phyloP scores from a whole-genome alignment of 1,140 invertebrate genomes.

The Micrasema longulum region DNA sequence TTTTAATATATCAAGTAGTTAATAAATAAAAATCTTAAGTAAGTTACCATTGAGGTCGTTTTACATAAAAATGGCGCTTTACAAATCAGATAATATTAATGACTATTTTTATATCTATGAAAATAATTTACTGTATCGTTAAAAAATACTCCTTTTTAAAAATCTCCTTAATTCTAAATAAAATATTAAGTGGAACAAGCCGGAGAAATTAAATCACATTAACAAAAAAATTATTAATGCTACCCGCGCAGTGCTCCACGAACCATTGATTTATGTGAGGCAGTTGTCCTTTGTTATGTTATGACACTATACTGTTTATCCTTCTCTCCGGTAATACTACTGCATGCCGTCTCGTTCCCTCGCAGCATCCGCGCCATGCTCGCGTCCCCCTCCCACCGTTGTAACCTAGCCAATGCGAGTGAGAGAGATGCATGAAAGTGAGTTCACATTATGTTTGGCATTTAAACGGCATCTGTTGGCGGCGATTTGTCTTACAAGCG shows the following conservation, averaged over 20 bases:
- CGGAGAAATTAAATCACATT: conserved; percentile 22
- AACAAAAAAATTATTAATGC: conserved; percentile 15
- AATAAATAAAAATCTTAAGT: no score
- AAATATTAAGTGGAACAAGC: no score
- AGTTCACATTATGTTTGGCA: conserved; percentile 39
- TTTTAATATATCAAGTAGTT: no score
- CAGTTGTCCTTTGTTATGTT: conserved; percentile 43
- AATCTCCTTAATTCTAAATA: no score
- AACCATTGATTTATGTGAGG: conserved; percentile 47
- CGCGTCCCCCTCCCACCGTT: neutral
- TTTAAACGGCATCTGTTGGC: conserved; percentile 29
- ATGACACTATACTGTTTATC: conserved; percentile 44
- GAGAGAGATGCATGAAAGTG: conserved; percentile 13
- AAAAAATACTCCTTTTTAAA: no score
- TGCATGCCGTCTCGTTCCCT: neutral
- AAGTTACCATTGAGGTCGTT: no score
- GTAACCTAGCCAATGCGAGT: neutral
- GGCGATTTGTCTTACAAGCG: no score
- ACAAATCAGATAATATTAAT: no score
- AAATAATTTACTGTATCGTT: no score
- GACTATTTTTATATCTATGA: no score
- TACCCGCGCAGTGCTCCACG: conserved; percentile 31
- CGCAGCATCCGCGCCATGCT: neutral
- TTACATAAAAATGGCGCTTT: no score
- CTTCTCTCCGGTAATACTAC: conserved; percentile 29